Base-by-base conservation (phyloP, 2,888 invertebrate species). In the Ophion ellenae region DNA sequence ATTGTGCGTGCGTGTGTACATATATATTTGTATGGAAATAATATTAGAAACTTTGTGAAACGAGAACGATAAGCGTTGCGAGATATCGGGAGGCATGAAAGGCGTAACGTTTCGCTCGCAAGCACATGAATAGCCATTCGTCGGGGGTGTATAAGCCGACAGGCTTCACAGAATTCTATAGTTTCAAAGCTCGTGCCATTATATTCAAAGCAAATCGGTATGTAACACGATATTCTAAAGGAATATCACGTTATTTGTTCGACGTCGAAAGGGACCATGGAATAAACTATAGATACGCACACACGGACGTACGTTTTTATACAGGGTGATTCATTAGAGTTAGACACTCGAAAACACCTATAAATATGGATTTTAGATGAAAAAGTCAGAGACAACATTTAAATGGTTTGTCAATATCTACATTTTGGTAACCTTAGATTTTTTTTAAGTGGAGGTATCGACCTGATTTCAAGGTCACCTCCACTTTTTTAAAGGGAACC, bases 171-270 rank as follows among this genome's bases (percentile, higher is more conserved):
- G 77, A 71, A 71, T 32, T 73, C 77, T 78, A 78, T 59, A 47
- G 73, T 78, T 82, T 73, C 83, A 78, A 71, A 73, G 73, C 66
- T 71, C 28, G 28, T 45, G 32, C 53, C 28, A 32, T 40, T 36
- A 47, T 20, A 28, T 47, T 45, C 59, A 24, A 17, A 82, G 59
- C 45, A 17, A 67, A 64, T n/a, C 64, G n/a, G 40, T 14, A 53
- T 73, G 71, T 61, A 59, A 83, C 67, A 7, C 59, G 73, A 83
- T 83, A 83, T 77, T 83, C 59, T 67, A 57, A 45, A 76, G 77
- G 28, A 71, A 67, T 78, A 83, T 83, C 77, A 59, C 14, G 20
- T 66, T 79, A 64, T 71, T 20, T 17, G 10, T n/a, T 28, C 17
- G 14, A 61, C 40, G 24, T 28, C n/a, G 24, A 10, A 28, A 61